Evolutionary conservation across 2,113 vertebrate genomes (phyloP).

Genomic region (Picathartes gymnocephalus): DNA sequence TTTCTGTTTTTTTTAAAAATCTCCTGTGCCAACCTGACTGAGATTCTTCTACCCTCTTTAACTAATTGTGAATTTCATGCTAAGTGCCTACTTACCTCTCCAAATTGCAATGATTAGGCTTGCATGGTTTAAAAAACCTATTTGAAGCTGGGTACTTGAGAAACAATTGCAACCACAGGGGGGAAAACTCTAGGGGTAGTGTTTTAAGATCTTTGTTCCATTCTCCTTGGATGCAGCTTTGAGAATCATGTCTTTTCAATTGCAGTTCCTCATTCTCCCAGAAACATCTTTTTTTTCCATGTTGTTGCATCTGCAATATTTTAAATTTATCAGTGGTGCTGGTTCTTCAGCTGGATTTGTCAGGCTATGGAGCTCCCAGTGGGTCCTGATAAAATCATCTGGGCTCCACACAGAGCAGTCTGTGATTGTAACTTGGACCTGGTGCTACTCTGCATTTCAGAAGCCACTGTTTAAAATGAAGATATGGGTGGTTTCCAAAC

Average conservation of each 20-base stretch:
- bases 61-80: slow-evolving; percentile 45
- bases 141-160: slow-evolving; percentile 39
- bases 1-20: not conserved
- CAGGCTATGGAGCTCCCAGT: not conserved
- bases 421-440: not conserved
- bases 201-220: slow-evolving; percentile 12
- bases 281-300: not conserved
- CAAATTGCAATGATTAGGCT: slow-evolving; percentile 38
- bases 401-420: not conserved
- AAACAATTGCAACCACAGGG: not conserved
- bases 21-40: slow-evolving; percentile 15
- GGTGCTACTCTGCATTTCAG: not conserved
- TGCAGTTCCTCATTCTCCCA: not conserved
- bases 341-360: not conserved
- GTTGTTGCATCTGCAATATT: not conserved
- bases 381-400: not conserved
- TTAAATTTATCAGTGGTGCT: not conserved
- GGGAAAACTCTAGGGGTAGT: not conserved
- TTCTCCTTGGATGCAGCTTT: not conserved
- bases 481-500: not conserved
- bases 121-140: slow-evolving; percentile 36
- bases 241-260: not conserved
- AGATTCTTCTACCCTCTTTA: slow-evolving; percentile 35
- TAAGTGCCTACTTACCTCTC: slow-evolving; percentile 40
- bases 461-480: not conserved